Evolutionary conservation across 2,113 vertebrate species (phyloP), one percentile per base, ranked within the genome.

Genomic region (Meleagris gallopavo): DNA sequence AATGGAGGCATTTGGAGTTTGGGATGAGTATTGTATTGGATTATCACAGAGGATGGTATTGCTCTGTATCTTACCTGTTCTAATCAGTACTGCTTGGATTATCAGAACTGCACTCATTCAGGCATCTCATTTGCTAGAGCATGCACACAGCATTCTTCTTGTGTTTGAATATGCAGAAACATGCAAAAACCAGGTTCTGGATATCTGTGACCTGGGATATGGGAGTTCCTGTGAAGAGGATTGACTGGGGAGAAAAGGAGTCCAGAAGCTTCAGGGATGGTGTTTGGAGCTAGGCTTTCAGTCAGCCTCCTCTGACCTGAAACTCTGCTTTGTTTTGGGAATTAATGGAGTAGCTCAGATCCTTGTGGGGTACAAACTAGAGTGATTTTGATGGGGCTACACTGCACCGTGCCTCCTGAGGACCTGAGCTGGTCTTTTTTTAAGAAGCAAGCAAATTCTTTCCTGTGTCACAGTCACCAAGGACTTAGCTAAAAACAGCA

Each of bases 401-500:
- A 5, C 0, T 0, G 16, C 20, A 34, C 27, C 61, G 43, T 83
- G 38, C 65, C 65, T 81, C 71, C 29, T 21, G 38, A 91, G 24
- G 55, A 82, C 60, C 24, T 46, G 45, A 65, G 30, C 66, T 87
- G 32, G 13, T 11, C 54, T 64, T 66, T 45, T 73, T 55, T 36
- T 14, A 32, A 84, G 83, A 58, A 71, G 40, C 46, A 38, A 75
- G 36, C 0, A 1, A 88, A 21, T 76, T 83, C 54, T 80, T 22
- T 70, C 41, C 58, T 52, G 10, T 72, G 36, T 72, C 69, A 69
- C 21, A 73, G 43, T 72, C 54, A 29, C 54, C 6, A 12, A 70
- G 20, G 25, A 46, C 40, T 84, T 86, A 50, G 76, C 67, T 78
- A 36, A 72, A 76, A 86, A 40, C 24, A 75, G 83, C 70, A 83